Evolutionary conservation across 2,113 vertebrate genomes (phyloP).

Genomic region (Engraulis encrasicolus): DNA sequence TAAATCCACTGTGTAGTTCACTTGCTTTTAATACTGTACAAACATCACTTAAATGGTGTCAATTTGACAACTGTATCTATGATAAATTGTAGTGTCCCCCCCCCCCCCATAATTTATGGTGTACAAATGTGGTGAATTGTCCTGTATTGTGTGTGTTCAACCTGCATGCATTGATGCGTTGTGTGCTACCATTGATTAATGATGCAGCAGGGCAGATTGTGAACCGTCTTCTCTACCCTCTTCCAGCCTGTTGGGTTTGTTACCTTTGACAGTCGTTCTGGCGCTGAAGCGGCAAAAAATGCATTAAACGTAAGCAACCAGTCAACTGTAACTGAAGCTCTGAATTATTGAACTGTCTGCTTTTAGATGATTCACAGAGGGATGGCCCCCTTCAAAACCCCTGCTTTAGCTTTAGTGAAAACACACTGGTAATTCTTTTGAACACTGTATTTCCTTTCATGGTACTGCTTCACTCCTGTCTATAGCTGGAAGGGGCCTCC

Average conservation of each 20-base stretch:
- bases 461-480: conserved; percentile 3
- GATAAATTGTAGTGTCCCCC: no score
- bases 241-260: conserved; percentile 97
- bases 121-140: not conserved
- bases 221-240: conserved; percentile 48
- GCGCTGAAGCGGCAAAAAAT: conserved; percentile 97
- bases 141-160: conserved; percentile 1
- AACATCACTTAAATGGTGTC: not conserved
- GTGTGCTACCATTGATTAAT: not conserved
- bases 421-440: conserved; percentile 58
- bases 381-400: not conserved
- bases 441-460: conserved; percentile 10
- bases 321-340: conserved; percentile 32
- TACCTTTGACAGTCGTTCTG: conserved; percentile 94
- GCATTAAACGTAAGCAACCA: conserved; percentile 89
- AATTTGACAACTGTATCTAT: not conserved
- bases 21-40: not conserved
- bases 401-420: not conserved
- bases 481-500: not conserved
- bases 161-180: not conserved
- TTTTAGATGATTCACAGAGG: conserved; percentile 20
- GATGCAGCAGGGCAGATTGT: not conserved
- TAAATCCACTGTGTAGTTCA: not conserved
- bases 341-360: conserved; percentile 40
- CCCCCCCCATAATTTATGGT: not conserved